A percentile compares a stretch with the other conserved stretches of the same genome.
These are phyloP conservation scores for Ornithoptera alexandrae DNA, from an alignment of 2,888 invertebrate genomes.

Conservation along the genomic window DNA sequence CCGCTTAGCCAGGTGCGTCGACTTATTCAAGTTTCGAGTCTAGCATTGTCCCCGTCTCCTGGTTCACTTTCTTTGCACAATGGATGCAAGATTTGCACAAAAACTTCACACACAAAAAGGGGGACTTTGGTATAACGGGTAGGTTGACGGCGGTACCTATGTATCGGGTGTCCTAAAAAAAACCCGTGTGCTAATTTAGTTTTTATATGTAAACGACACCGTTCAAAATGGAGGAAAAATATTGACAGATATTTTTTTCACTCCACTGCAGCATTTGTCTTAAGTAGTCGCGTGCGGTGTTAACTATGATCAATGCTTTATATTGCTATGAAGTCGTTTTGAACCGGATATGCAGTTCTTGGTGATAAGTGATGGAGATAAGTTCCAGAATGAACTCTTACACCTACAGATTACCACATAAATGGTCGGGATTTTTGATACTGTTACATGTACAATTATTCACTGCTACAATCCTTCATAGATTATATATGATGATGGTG, in stretches of 20 bases:
- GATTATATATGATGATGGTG: too few species aligned
- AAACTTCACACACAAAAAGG: conserved; percentile 64
- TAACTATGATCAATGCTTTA: conserved; percentile 51
- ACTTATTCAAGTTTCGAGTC: conserved; percentile 52
- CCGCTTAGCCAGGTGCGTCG: conserved; percentile 66
- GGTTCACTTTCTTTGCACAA: conserved; percentile 68
- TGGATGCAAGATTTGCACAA: conserved; percentile 75
- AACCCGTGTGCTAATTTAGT: conserved; percentile 35
- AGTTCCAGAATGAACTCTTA: too few species aligned
- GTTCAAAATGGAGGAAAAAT: conserved; percentile 31
- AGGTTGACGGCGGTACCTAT: conserved; percentile 39
- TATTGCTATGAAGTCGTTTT: too few species aligned
- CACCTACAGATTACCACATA: neutral
- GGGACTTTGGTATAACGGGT: conserved; percentile 48
- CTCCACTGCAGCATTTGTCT: conserved; percentile 32
- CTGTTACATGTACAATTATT: too few species aligned
- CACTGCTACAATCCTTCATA: too few species aligned
- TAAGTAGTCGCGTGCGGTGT: conserved; percentile 67
- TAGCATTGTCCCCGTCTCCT: conserved; percentile 52
- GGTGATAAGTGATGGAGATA: too few species aligned
- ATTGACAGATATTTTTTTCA: conserved; percentile 33
- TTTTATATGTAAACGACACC: conserved; percentile 32
- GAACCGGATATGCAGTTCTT: neutral
- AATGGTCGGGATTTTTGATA: neutral
- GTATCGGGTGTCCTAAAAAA: conserved; percentile 32